These are phyloP conservation scores for Pseudorhiza aurosa DNA, from an alignment of 30 jellyfish, hydroid and myxozoan species.

Conservation along the genomic window DNA sequence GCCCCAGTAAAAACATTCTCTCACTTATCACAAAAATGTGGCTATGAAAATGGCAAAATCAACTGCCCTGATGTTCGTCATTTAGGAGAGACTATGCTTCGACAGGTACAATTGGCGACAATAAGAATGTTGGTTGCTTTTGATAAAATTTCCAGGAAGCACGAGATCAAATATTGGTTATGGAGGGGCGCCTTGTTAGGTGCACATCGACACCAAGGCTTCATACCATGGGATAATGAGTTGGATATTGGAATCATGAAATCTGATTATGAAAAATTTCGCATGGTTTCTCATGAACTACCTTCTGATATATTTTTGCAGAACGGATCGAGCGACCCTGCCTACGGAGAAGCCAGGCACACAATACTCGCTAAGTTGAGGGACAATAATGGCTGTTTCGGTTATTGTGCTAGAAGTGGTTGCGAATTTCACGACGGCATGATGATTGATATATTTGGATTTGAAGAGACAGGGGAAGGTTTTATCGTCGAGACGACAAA, in stretches of 20 bases:
- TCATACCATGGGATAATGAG: conserved; percentile 93
- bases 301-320: conserved; percentile 87
- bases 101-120: conserved; percentile 83
- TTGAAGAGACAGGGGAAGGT: conserved; percentile 34
- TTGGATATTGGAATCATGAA: conserved; percentile 78
- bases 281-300: conserved; percentile 58
- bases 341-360: conserved; percentile 17
- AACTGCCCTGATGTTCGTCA: conserved; percentile 85
- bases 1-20: conserved; percentile 2
- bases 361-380: conserved; percentile 57
- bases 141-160: conserved; percentile 76
- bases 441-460: conserved; percentile 78
- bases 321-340: conserved; percentile 66
- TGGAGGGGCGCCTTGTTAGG: conserved; percentile 91
- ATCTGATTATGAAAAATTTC: conserved; percentile 73
- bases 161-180: conserved; percentile 78
- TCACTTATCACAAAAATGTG: conserved; percentile 25
- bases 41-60: conserved; percentile 12
- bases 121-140: conserved; percentile 62
- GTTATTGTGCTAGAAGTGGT: conserved; percentile 74
- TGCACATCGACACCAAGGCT: conserved; percentile 59
- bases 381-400: conserved; percentile 77
- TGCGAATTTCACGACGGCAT: conserved; percentile 87
- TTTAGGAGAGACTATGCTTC: conserved; percentile 77
- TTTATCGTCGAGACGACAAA: conserved; percentile 16